Percentiles rank a stretch among this genome's conserved stretches.
Evolutionary conservation across 2,113 vertebrate species (phyloP).

Genomic region (Microtus montanus): DNA sequence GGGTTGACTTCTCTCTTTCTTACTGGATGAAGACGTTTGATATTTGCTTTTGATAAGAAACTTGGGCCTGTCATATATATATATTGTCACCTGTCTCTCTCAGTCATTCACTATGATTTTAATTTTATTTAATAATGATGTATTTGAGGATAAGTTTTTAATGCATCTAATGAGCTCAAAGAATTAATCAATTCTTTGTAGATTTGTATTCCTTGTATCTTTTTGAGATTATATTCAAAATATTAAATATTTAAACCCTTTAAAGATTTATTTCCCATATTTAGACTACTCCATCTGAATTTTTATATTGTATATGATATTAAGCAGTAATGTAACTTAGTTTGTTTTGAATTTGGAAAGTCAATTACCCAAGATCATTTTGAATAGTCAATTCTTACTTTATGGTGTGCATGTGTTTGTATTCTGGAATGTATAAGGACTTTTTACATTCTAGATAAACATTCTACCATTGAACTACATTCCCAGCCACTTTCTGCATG

Average conservation of each 20-base stretch:
- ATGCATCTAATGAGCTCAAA: neutral
- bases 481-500: neutral
- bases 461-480: neutral
- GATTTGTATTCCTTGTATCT: neutral
- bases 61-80: neutral
- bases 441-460: neutral
- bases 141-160: neutral
- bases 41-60: constrained; percentile 5
- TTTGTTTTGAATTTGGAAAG: neutral
- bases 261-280: neutral
- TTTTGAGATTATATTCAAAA: neutral
- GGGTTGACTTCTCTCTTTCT: neutral
- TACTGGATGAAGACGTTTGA: neutral
- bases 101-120: neutral
- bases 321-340: neutral
- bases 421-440: neutral
- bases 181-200: neutral
- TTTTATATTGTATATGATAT: neutral
- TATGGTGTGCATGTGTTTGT: neutral
- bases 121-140: neutral
- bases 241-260: neutral
- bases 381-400: neutral
- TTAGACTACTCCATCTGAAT: neutral
- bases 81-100: neutral
- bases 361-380: neutral